Conservation (phyloP, 2,888 invertebrate genomes). For the Sicus ferrugineus region DNA sequence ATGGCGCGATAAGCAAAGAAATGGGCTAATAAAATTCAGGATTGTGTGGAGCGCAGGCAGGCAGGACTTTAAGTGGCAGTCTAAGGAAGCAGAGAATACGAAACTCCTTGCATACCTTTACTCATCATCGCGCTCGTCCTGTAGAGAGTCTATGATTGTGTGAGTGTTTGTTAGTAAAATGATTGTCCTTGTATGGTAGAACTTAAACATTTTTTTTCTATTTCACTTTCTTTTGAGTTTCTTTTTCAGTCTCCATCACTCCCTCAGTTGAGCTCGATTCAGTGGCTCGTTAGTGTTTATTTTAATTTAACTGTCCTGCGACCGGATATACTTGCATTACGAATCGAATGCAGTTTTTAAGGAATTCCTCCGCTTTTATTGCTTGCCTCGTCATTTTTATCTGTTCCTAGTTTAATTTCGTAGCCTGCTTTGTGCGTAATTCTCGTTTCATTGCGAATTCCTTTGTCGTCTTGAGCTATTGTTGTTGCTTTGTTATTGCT, state of each 20-base stretch:
- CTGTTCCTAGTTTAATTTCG: slow-evolving; percentile 13
- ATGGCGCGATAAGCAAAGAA: slow-evolving; percentile 28
- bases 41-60: slow-evolving; percentile 1
- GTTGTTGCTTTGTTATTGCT: neutral
- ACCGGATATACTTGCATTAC: neutral
- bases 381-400: neutral
- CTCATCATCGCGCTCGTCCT: neutral
- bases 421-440: slow-evolving; percentile 22
- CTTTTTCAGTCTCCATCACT: neutral
- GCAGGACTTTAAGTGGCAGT: slow-evolving; percentile 21
- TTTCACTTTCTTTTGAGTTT: neutral
- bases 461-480: slow-evolving; percentile 17
- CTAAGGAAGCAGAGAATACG: neutral
- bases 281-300: slow-evolving; percentile 22
- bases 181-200: no score
- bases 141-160: neutral
- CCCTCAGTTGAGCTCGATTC: neutral
- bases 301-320: slow-evolving; percentile 26
- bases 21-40: slow-evolving; percentile 32
- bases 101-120: neutral
- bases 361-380: slow-evolving; percentile 2
- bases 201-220: neutral
- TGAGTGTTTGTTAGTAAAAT: neutral
- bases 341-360: slow-evolving; percentile 10
- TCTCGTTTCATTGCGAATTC: slow-evolving; percentile 28